Conservation (phyloP, 2,113 vertebrate genomes). For the Dryoscopus gambensis region DNA sequence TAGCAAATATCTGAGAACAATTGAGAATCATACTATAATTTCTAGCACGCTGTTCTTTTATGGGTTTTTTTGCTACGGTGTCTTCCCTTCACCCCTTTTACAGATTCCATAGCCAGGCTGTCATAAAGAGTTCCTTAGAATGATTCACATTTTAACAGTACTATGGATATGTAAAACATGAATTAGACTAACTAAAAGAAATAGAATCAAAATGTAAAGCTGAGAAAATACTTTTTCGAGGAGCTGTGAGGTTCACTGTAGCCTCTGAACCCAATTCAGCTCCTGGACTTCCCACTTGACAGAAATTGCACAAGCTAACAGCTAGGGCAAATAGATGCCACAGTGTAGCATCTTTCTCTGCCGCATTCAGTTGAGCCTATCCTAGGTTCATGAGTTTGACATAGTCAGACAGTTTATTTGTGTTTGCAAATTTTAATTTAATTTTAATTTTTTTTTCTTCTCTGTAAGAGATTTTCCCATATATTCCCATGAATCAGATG, state of each 20-base stretch:
- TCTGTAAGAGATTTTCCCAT: not conserved
- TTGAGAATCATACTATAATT: not conserved
- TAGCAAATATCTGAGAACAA: not conserved
- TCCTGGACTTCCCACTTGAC: not conserved
- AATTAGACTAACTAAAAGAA: not conserved
- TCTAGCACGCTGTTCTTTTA: not conserved
- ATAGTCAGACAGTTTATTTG: not conserved
- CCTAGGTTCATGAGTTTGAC: not conserved
- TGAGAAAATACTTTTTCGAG: not conserved
- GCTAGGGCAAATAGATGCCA: not conserved
- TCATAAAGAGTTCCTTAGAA: not conserved
- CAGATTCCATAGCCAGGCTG: not conserved
- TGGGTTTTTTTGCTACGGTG: not conserved
- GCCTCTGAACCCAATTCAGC: not conserved
- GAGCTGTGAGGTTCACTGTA: not conserved
- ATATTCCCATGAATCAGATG: not conserved
- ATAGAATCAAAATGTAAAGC: not conserved
- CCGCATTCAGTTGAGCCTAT: not conserved
- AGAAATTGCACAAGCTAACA: not conserved
- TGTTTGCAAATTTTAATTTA: not conserved
- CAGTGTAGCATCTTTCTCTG: not conserved
- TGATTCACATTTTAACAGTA: not conserved
- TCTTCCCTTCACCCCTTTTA: not conserved
- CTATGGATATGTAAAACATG: not conserved
- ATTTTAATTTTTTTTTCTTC: not conserved